These are phyloP conservation scores for Manis pentadactyla DNA, from an alignment of 2,797 vertebrate genomes.

Conservation along the genomic window DNA sequence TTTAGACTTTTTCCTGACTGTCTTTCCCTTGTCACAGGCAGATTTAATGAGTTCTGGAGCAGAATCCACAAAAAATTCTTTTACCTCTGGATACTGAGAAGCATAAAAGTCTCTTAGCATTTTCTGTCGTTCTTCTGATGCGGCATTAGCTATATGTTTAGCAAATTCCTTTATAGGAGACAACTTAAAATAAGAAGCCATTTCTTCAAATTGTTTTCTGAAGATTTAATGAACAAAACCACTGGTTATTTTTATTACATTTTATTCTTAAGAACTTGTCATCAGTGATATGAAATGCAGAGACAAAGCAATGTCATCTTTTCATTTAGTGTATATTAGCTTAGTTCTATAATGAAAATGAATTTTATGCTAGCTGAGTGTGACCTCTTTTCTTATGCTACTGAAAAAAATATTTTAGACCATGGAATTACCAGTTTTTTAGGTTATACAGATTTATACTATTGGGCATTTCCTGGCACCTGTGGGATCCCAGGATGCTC, in stretches of 20 bases:
- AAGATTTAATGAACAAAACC: slow-evolving; percentile 79
- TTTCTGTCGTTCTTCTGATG: slow-evolving; percentile 89
- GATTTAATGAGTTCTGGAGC: slow-evolving; percentile 80
- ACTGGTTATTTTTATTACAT: slow-evolving; percentile 41
- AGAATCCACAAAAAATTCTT: slow-evolving; percentile 84
- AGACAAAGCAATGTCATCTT: neutral
- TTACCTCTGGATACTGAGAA: slow-evolving; percentile 88
- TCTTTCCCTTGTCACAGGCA: neutral
- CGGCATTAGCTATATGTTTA: slow-evolving; percentile 85
- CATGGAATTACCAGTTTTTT: slow-evolving; percentile 67
- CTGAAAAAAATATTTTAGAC: slow-evolving; percentile 28
- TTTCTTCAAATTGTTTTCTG: slow-evolving; percentile 95
- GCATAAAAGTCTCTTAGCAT: slow-evolving; percentile 92
- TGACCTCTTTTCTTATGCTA: neutral
- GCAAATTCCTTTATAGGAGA: slow-evolving; percentile 90
- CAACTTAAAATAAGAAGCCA: slow-evolving; percentile 90
- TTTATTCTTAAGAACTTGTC: slow-evolving; percentile 35
- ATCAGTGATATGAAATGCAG: neutral
- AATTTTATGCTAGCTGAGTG: neutral
- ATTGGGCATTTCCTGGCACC: slow-evolving; percentile 51
- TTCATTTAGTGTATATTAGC: neutral
- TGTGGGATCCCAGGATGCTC: neutral
- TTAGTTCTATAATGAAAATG: neutral
- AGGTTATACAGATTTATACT: slow-evolving; percentile 59
- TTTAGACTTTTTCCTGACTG: neutral